Base-by-base conservation (phyloP, 1,140 invertebrate species). In the Panulirus ornatus region DNA sequence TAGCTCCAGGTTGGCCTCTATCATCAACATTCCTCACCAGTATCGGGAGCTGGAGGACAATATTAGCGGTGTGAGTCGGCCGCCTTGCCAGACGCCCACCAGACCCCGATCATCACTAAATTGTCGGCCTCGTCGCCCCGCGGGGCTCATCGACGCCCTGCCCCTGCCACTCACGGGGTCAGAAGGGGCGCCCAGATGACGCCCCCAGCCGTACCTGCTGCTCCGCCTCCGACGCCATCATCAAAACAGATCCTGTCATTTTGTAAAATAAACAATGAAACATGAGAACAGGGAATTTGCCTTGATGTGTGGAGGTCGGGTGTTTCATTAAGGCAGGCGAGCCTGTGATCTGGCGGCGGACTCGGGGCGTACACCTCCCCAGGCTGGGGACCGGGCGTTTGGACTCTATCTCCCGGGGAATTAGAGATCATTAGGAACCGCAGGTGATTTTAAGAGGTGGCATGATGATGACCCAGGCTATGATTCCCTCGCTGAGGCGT, bases 201-300 rank as follows among this genome's bases (percentile, higher is more conserved):
- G 30, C 47, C 78, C 42, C 19, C 19, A 9, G 16, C 30, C 30
- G 19, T 47, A 76, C 44, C 47, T 47, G 34, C 63, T n/a, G 27
- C 66, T 34, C 79, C 79, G 19, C 16, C 47, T 34, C 63, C 79
- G 27, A 47, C 71, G n/a, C 75, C 38, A n/a, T 83, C 51, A 89
- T 89, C 87, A 84, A 75, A 82, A 89, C 87, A 82, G 79, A 89
- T 89, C 81, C 87, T 76, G 42, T 75, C 79, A 76, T 89, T 89
- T 89, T 83, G 70, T 83, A 89, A 76, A 89, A 89, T 89, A 89
- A 89, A 89, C 87, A 83, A 58, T 75, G 87, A 84, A 76, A 83
- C 87, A 89, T 54, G 79, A 83, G 66, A 83, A 83, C 87, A 82
- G 63, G 44, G 66, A 81, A 76, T 58, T 75, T 89, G 81, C 70